phyloP scores from a whole-genome alignment of 2,797 vertebrate genomes.

The Acropternis orthonyx region DNA sequence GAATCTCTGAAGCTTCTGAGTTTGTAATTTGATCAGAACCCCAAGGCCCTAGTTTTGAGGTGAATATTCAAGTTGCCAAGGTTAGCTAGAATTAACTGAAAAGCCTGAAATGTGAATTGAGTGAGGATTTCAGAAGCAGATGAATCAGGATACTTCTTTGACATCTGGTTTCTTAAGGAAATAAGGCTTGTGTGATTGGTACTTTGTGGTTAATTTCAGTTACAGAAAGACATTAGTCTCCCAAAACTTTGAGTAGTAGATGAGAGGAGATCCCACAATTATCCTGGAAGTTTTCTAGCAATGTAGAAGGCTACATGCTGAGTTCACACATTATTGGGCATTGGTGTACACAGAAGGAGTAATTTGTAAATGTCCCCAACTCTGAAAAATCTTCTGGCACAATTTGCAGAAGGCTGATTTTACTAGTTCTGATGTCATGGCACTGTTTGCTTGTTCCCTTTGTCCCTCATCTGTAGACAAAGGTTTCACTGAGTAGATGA shows the following conservation, averaged over 20 bases:
- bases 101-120: background rate
- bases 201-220: background rate
- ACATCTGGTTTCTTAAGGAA: background rate
- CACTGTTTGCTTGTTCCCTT: background rate
- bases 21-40: background rate
- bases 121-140: background rate
- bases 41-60: background rate
- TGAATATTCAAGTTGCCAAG: background rate
- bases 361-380: background rate
- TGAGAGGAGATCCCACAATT: background rate
- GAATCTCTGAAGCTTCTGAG: background rate
- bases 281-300: background rate
- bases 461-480: background rate
- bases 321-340: background rate
- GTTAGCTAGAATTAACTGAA: background rate
- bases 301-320: background rate
- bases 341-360: background rate
- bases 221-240: background rate
- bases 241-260: background rate
- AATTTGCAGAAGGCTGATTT: background rate
- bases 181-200: background rate
- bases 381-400: background rate
- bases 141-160: background rate
- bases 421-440: background rate
- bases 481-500: background rate